Base-by-base conservation (phyloP, 2,113 vertebrate species). In the Lichenostomus cassidix region DNA sequence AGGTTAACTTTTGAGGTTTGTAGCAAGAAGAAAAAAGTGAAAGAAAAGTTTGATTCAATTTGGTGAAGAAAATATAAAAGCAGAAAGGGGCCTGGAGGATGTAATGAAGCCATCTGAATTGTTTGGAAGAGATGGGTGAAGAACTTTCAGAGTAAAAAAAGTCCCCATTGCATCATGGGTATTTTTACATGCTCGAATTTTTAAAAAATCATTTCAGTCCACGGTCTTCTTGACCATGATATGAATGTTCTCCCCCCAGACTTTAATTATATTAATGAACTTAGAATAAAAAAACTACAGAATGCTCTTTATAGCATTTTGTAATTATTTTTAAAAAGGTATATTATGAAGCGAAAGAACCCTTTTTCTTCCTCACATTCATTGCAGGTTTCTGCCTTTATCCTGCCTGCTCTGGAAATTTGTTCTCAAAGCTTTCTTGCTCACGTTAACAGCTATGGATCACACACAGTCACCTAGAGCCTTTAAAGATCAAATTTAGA, bases 121-220 rank as follows among this genome's bases (percentile, higher is more conserved):
- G 4, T 49, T 41, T 35, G 25, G 29, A 56, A 55, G 49, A 79
- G 16, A 29, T 25, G 14, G 20, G 6, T 79, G 16, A 49, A 56
- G 15, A 41, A 42, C 16, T 64, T 64, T 29, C 49, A 35, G 39
- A 63, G 7, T 21, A 10, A 87, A 87, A 87, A 60, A 64, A 42
- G 25, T 41, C 3, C 25, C 24, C 21, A 29, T 46, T 1, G 2
- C 17, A 83, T 33, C 0, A 2, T 53, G 5, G 1, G 8, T 52
- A 42, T 52, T 42, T 68, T 87, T 62, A 33, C 4, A 18, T 33
- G 12, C 5, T 68, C 70, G 39, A 64, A 52, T 47, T 68, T 28
- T 35, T 55, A 9, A 4, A 60, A 62, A 64, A 69, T 60, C 0
- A 35, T 83, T 88, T 71, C 31, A 76, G 16, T 47, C 16, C 16